Evolutionary conservation across 92 coral and sea anemone genomes (phyloP), one percentile per base, ranked within the genome.

Genomic region (Muricea muricata): DNA sequence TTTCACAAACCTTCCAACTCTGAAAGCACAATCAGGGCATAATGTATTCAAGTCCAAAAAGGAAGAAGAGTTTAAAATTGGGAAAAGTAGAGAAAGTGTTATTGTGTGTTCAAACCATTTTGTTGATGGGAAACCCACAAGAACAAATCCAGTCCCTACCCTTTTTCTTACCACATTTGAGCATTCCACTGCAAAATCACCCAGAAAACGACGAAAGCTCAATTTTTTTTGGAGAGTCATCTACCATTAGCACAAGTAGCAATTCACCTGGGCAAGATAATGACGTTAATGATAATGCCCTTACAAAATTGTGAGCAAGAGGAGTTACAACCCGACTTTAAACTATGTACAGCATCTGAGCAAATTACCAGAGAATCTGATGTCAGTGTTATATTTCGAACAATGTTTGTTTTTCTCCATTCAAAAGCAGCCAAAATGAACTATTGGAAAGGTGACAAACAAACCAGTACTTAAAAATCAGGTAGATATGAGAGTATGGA

Each of bases 61-160:
- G 89, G 89, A 18, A 83, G 79, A 47, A 80, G 70, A 70, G 14
- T 89, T 89, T 56, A 13, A 8, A 18, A 87, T 78, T 42, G 33
- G 33, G 4, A 84, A 89, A 61, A 24, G 79, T 65, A 52, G 69
- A 29, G 45, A 75, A 24, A n/a, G n/a, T n/a, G n/a, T n/a, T n/a
- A n/a, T n/a, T n/a, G 86, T 80, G 52, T 89, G 89, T 65, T 70
- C 82, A 6, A 87, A 87, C 74, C 86, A 87, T 57, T 80, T 71
- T 42, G 45, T 56, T 66, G 83, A 37, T 72, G 86, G 91, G 23
- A 77, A 83, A 52, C 88, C 91, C 18, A 78, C 88, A 10, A 77
- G 21, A 6, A n/a, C 60, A 39, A 41, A 57, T 26, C 86, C 85
- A 46, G 63, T 46, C 45, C 89, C 92, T 33, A 84, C 88, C 21